A percentile compares a stretch with the other conserved stretches of the same genome.
phyloP scores from a whole-genome alignment of 1,140 invertebrate species.

The Paraescarpia echinospica region DNA sequence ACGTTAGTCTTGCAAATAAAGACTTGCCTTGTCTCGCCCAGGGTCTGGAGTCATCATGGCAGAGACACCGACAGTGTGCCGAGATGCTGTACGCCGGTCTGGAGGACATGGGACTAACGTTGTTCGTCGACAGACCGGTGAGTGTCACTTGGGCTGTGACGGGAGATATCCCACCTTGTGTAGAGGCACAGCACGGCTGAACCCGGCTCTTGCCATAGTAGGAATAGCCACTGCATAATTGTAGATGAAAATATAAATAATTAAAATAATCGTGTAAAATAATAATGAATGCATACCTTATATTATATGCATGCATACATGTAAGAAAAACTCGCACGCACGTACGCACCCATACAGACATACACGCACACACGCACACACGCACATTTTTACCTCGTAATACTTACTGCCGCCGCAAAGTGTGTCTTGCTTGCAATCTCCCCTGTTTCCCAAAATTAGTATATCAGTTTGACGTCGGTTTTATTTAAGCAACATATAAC shows the following conservation, averaged over 20 bases:
- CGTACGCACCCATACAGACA: no score
- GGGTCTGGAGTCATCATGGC: constrained; percentile 71
- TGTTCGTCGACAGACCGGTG: constrained; percentile 70
- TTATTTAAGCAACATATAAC: not conserved
- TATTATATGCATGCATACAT: not conserved
- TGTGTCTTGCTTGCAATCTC: not conserved
- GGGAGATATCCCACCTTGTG: not conserved
- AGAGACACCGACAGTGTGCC: constrained; percentile 69
- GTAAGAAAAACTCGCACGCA: not conserved
- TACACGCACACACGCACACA: no score
- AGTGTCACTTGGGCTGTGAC: not conserved
- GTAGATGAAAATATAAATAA: not conserved
- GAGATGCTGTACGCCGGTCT: constrained; percentile 69
- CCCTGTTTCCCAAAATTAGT: not conserved
- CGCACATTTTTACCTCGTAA: no score
- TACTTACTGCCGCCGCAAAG: no score
- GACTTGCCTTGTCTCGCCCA: constrained; percentile 19
- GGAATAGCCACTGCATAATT: not conserved
- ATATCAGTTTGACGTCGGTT: not conserved
- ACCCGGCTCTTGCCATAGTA: not conserved
- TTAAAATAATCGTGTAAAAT: not conserved
- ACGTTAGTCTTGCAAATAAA: no score
- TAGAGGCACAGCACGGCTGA: not conserved
- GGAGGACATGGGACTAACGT: constrained; percentile 66
- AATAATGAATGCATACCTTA: not conserved